Evolutionary conservation across 2,888 invertebrate genomes (phyloP), one percentile per base, ranked within the genome.

Genomic region (Busseola fusca): DNA sequence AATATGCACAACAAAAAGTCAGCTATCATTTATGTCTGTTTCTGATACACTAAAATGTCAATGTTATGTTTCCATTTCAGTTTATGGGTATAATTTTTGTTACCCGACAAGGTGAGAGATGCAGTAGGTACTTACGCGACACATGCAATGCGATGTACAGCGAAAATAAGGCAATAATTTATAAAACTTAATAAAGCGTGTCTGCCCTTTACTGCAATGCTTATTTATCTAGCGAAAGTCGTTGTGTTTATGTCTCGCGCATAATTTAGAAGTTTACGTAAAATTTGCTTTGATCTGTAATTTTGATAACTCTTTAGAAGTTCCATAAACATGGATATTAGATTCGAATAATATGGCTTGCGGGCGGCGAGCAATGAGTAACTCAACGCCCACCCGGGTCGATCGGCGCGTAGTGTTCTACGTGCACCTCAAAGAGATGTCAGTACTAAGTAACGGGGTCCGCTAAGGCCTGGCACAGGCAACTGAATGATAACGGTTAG

Each of bases 61-160:
- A 40, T 52, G 37, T 40, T 18, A 18, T 40, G 27, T 52, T 42
- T 42, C 7, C 21, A 21, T 64, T 69, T 34, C 69, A 42, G 65
- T 42, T 69, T 5, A 18, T 42, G 25, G 42, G 16, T 68, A 37
- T 18, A 42, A 10, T 34, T 25, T 18, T 1, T 52, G 1, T 52
- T 25, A 52, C 25, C 12, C 25, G 50, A 14, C 14, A 50, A 63
- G 37, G 12, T 62, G 50, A 52, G 50, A 52, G 14, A 5, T 25
- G 12, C 5, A 50, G n/a, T 50, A 25, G n/a, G n/a, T n/a, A n/a
- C n/a, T n/a, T n/a, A n/a, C 50, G 27, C 4, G 50, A 30, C 27
- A 60, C 30, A 27, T 40, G n/a, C 27, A n/a, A 16, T 62, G 48
- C 25, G 34, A 25, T 25, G 9, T 12, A 18, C 14, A 48, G 9